Evolutionary conservation across 2,797 vertebrate species (phyloP).

Genomic region (Pseudotriccus pelzelni): DNA sequence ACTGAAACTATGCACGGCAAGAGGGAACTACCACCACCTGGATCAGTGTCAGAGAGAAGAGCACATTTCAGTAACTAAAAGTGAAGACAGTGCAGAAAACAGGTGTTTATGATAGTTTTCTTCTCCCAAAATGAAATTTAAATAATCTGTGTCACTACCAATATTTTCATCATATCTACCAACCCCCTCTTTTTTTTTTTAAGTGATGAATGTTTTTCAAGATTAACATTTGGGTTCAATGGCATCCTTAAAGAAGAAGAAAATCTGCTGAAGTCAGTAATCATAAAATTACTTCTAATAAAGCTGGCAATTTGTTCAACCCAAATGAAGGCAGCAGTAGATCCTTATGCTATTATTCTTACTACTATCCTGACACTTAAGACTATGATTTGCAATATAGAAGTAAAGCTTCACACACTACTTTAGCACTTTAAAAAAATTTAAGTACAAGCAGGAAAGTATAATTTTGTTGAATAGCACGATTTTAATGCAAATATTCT

Average conservation of each 20-base stretch:
- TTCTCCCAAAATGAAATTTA: background rate
- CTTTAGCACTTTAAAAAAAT: background rate
- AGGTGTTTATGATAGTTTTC: background rate
- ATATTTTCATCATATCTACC: background rate
- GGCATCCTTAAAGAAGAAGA: background rate
- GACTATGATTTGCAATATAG: background rate
- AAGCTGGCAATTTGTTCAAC: background rate
- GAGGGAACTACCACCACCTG: background rate
- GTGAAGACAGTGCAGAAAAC: background rate
- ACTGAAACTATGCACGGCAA: background rate
- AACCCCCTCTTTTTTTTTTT: background rate
- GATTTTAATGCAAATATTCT: background rate
- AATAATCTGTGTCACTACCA: background rate
- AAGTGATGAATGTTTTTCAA: background rate
- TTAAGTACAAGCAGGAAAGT: background rate
- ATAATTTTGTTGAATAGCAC: background rate
- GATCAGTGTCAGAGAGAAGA: background rate
- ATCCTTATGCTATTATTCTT: background rate
- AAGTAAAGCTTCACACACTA: background rate
- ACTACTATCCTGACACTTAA: background rate
- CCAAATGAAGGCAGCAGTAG: background rate
- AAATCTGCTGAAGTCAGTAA: background rate
- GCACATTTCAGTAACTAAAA: background rate
- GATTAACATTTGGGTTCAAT: background rate
- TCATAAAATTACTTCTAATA: background rate